These are phyloP conservation scores for Lepas anatifera DNA, from an alignment of 2,888 invertebrate genomes.

Conservation along the genomic window DNA sequence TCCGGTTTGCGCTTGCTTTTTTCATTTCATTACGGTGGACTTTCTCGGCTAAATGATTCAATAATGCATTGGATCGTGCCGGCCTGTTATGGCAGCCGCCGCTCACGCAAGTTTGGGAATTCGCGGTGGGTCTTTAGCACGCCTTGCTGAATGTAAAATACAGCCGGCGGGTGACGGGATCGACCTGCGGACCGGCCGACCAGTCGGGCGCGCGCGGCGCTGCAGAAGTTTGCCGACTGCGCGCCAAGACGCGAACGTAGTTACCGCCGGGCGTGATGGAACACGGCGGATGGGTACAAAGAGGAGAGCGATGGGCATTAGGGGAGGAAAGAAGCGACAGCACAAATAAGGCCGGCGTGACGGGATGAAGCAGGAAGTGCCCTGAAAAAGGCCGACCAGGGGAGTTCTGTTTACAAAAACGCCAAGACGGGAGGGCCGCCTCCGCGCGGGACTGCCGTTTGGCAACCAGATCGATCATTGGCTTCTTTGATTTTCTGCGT, in stretches of 20 bases:
- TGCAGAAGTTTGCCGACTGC: no score
- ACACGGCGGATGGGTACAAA: background rate
- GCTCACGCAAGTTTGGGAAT: background rate
- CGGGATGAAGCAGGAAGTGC: background rate
- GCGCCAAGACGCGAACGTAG: no score
- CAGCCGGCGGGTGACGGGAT: no score
- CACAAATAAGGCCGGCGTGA: background rate
- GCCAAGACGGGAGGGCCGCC: background rate
- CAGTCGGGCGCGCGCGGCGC: no score
- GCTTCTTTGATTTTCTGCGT: background rate
- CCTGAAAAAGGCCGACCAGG: background rate
- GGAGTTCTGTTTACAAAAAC: conserved; percentile 1
- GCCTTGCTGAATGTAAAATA: background rate
- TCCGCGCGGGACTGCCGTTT: background rate
- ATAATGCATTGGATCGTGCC: background rate
- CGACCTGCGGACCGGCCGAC: no score
- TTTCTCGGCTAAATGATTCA: background rate
- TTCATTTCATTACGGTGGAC: background rate
- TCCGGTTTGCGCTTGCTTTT: background rate
- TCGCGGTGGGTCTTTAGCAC: background rate
- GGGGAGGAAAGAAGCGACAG: background rate
- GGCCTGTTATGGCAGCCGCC: background rate
- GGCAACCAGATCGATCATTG: background rate
- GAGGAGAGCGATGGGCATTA: background rate
- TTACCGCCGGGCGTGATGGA: background rate